Evolutionary conservation across 2,888 invertebrate species (phyloP).

Genomic region (Philhelius pedissequus): DNA sequence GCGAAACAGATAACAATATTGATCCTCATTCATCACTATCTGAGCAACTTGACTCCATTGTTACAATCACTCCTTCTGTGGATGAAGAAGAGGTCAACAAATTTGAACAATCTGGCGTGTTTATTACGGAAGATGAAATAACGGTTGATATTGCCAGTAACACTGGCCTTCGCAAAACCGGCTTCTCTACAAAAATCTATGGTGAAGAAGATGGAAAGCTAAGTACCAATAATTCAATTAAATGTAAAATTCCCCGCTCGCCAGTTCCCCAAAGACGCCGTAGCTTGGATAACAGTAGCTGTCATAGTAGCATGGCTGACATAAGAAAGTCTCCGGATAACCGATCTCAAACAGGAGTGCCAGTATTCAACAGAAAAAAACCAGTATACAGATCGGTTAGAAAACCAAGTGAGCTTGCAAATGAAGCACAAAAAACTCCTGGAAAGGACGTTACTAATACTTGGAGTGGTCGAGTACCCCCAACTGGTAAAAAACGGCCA

Average conservation of each 20-base stretch:
- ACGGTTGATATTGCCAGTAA: conserved; percentile 84
- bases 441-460: conserved; percentile 83
- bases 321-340: conserved; percentile 72
- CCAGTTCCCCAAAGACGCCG: conserved; percentile 76
- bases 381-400: conserved; percentile 78
- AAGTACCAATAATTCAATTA: neutral
- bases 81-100: conserved; percentile 69
- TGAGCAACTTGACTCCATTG: conserved; percentile 47
- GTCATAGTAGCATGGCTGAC: conserved; percentile 72
- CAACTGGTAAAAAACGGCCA: conserved; percentile 78
- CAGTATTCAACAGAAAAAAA: conserved; percentile 76
- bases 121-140: conserved; percentile 77
- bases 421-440: conserved; percentile 71
- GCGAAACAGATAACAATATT: conserved; percentile 70
- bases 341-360: conserved; percentile 72
- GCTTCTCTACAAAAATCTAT: conserved; percentile 83
- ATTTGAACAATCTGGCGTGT: conserved; percentile 77
- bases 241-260: conserved; percentile 79
- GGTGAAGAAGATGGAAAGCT: conserved; percentile 79
- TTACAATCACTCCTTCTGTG: conserved; percentile 45
- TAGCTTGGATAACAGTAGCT: conserved; percentile 76
- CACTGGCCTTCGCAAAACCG: conserved; percentile 86
- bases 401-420: conserved; percentile 75
- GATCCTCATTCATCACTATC: conserved; percentile 68
- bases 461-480: conserved; percentile 84